Evolutionary conservation across 2,797 vertebrate genomes (phyloP).

Genomic region (Gallinago solitaria): DNA sequence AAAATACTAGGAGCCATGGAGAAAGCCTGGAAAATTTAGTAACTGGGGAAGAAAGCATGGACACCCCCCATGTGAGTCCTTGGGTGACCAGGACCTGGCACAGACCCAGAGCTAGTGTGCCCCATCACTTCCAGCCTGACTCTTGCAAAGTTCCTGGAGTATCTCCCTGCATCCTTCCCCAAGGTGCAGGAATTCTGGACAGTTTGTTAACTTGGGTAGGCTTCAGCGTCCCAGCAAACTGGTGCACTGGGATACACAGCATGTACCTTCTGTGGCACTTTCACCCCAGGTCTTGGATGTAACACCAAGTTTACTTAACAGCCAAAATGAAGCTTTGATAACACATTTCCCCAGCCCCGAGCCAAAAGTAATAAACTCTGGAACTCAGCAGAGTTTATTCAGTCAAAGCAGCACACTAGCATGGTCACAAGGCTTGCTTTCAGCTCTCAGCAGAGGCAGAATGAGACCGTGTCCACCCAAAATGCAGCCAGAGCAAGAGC

Average conservation of each 20-base stretch:
- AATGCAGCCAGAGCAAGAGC: background rate
- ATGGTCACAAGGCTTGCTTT: background rate
- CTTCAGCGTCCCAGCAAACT: background rate
- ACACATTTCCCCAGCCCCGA: background rate
- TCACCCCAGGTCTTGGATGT: background rate
- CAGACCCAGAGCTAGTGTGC: background rate
- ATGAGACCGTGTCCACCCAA: background rate
- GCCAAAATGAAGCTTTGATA: background rate
- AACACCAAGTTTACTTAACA: background rate
- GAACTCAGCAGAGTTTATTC: background rate
- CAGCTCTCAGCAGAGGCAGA: background rate
- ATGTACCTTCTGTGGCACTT: background rate
- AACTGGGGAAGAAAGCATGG: background rate
- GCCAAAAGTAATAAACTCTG: background rate
- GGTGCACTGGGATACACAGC: rapidly evolving
- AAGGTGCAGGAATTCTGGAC: background rate
- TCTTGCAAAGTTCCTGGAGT: background rate
- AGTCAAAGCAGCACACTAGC: background rate
- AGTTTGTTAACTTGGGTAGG: background rate
- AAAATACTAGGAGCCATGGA: background rate
- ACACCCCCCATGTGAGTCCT: background rate
- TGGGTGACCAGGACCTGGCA: background rate
- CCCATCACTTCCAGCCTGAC: background rate
- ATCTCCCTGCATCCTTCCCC: background rate
- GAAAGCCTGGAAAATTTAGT: background rate